Conservation (phyloP, 2,797 vertebrate species). For the Columba guinea region DNA sequence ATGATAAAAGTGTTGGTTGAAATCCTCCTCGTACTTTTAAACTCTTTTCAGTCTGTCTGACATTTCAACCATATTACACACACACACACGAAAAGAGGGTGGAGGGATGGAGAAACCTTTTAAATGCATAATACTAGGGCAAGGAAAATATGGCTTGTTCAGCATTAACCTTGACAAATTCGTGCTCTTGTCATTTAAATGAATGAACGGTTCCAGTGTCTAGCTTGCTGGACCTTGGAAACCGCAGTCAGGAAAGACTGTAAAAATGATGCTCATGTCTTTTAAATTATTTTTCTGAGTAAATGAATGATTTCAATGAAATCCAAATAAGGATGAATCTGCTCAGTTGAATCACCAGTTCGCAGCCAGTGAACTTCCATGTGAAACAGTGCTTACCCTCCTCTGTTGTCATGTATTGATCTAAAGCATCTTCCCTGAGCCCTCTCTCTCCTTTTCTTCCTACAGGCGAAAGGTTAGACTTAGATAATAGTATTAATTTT, state of each 20-base stretch:
- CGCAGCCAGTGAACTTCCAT: slow-evolving; percentile 24
- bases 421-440: slow-evolving; percentile 70
- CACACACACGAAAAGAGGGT: too few species aligned
- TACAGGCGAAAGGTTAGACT: slow-evolving; percentile 77
- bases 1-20: background rate
- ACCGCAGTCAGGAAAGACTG: slow-evolving; percentile 25
- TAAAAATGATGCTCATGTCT: slow-evolving; percentile 31
- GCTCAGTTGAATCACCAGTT: slow-evolving; percentile 1
- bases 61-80: background rate
- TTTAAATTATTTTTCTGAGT: slow-evolving; percentile 56
- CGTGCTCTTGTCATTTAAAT: slow-evolving; percentile 37
- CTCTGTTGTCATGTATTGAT: slow-evolving; percentile 73
- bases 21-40: background rate
- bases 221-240: slow-evolving; percentile 42
- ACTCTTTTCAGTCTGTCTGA: background rate
- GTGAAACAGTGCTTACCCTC: slow-evolving; percentile 59
- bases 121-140: slow-evolving; percentile 44
- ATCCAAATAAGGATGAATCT: slow-evolving; percentile 51
- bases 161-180: slow-evolving; percentile 66
- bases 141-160: slow-evolving; percentile 40
- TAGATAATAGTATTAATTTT: slow-evolving; percentile 84
- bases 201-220: slow-evolving; percentile 26
- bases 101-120: slow-evolving; percentile 1
- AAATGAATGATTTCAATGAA: slow-evolving; percentile 51
- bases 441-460: slow-evolving; percentile 71